These are phyloP conservation scores for Diplodus puntazzo DNA, from an alignment of 2,797 vertebrate genomes.

Conservation along the genomic window DNA sequence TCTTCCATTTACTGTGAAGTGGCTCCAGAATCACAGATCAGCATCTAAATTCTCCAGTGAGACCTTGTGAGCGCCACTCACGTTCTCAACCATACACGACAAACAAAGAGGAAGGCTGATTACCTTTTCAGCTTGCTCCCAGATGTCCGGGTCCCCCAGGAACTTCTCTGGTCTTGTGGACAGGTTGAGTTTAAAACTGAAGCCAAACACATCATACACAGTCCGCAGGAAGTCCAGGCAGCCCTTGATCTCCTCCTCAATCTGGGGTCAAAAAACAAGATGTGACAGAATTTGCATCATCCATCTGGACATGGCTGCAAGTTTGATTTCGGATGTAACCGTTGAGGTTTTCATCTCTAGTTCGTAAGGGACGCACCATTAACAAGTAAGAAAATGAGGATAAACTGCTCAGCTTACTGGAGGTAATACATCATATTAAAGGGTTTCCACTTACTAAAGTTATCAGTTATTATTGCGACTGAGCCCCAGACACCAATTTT, in stretches of 20 bases:
- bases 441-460: neutral
- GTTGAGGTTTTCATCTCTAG: neutral
- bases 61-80: constrained; percentile 14
- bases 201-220: constrained; percentile 94
- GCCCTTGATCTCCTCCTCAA: constrained; percentile 94
- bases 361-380: neutral
- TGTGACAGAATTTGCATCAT: constrained; percentile 4
- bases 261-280: constrained; percentile 81
- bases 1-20: constrained; percentile 37
- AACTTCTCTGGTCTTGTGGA: constrained; percentile 98
- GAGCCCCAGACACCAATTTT: neutral
- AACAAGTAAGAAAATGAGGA: neutral
- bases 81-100: constrained; percentile 22
- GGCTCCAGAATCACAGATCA: constrained; percentile 32
- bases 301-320: constrained; percentile 7
- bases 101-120: constrained; percentile 25
- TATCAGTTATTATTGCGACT: neutral
- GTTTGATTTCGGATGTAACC: neutral
- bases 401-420: constrained; percentile 15
- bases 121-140: constrained; percentile 98
- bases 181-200: constrained; percentile 97
- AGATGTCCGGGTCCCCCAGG: constrained; percentile 92
- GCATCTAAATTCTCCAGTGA: constrained; percentile 37
- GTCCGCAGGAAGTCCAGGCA: constrained; percentile 94
- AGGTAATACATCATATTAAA: neutral